Conservation (phyloP, 2,113 vertebrate species). For the Cyphomyrus plagiostoma region DNA sequence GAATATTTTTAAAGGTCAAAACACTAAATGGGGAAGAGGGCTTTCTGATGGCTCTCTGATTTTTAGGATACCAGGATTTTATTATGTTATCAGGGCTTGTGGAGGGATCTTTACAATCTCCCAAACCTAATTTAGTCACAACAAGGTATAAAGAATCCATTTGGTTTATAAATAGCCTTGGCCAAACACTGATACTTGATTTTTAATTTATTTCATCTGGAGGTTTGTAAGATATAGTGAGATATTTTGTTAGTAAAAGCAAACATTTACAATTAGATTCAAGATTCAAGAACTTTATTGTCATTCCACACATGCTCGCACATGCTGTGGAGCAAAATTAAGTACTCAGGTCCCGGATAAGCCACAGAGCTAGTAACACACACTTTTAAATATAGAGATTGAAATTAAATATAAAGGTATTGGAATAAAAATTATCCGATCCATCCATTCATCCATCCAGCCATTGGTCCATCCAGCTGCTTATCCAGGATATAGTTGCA, state of each 20-base stretch:
- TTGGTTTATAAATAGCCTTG: neutral
- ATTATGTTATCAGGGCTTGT: neutral
- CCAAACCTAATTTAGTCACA: neutral
- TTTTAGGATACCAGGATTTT: neutral
- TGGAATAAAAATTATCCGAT: too few species aligned
- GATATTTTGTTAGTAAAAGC: neutral
- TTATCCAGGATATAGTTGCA: neutral
- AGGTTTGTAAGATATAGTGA: neutral
- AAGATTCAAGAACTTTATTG: too few species aligned
- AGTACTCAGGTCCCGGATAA: too few species aligned
- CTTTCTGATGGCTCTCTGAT: neutral
- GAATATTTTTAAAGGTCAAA: neutral
- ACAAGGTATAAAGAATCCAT: neutral
- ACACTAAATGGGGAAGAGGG: neutral
- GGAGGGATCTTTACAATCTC: neutral
- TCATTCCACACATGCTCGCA: too few species aligned
- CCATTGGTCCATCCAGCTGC: neutral
- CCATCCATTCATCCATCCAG: neutral
- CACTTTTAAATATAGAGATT: too few species aligned
- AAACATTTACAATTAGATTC: neutral
- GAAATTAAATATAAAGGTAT: too few species aligned
- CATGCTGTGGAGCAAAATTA: too few species aligned
- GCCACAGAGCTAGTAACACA: too few species aligned
- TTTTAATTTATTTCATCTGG: neutral
- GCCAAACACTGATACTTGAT: neutral